These are phyloP conservation scores for Hirtodrosophila confusa DNA, from an alignment of 2,888 invertebrate species.

Conservation along the genomic window DNA sequence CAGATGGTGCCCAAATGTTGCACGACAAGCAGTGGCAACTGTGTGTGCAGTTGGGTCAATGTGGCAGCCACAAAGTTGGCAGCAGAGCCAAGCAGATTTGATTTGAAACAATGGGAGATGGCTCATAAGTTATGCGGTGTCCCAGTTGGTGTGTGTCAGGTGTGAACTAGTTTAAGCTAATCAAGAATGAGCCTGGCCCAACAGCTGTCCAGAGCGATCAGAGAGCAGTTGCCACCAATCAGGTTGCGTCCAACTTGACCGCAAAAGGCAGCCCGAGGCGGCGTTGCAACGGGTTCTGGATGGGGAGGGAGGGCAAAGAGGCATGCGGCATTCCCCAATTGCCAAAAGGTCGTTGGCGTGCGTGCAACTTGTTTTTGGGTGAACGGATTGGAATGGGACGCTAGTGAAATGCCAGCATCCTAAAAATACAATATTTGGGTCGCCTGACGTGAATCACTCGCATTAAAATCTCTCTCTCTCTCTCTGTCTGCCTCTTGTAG, in stretches of 20 bases:
- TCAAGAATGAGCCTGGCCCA: slow-evolving; percentile 56
- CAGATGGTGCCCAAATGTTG: slow-evolving; percentile 44
- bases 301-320: slow-evolving; percentile 9
- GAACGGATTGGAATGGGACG: slow-evolving; percentile 9
- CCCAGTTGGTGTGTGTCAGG: slow-evolving; percentile 44
- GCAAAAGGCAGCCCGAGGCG: slow-evolving; percentile 45
- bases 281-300: slow-evolving; percentile 13
- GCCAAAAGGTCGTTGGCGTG: slow-evolving; percentile 75
- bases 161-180: slow-evolving; percentile 76
- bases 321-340: slow-evolving; percentile 48
- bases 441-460: slow-evolving; percentile 63
- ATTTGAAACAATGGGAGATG: slow-evolving; percentile 31
- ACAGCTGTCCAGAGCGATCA: slow-evolving; percentile 27
- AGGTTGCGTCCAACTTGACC: slow-evolving; percentile 64
- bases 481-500: slow-evolving; percentile 15
- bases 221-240: slow-evolving; percentile 4
- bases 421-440: slow-evolving; percentile 73
- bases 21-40: slow-evolving; percentile 16
- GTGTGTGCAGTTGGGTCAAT: slow-evolving; percentile 32
- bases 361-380: slow-evolving; percentile 39
- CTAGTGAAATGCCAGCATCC: slow-evolving; percentile 70
- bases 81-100: slow-evolving; percentile 3
- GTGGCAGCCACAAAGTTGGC: slow-evolving; percentile 29
- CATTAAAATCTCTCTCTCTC: slow-evolving; percentile 20
- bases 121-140: slow-evolving; percentile 52